Percentiles rank a stretch among this genome's conserved stretches.
These are phyloP conservation scores for Tachysurus vachellii DNA, from an alignment of 2,113 vertebrate species.

Conservation along the genomic window DNA sequence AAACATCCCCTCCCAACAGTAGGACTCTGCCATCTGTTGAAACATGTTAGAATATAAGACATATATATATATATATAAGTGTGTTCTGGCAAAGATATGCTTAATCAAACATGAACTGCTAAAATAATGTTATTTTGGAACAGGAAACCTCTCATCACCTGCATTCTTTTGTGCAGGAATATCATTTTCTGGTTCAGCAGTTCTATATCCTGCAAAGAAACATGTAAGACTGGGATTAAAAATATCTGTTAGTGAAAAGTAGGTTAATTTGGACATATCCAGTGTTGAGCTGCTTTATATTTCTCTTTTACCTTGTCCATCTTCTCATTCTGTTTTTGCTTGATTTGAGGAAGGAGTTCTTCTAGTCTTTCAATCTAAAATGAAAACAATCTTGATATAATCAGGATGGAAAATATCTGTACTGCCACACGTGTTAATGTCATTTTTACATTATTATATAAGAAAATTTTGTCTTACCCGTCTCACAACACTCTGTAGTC, in stretches of 20 bases:
- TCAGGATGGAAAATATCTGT: not conserved
- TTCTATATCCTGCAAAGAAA: constrained; percentile 68
- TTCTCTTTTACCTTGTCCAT: constrained; percentile 64
- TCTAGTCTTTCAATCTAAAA: constrained; percentile 75
- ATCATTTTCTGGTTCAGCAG: constrained; percentile 71
- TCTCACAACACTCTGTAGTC: constrained; percentile 65
- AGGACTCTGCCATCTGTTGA: constrained; percentile 69
- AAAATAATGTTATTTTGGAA: not conserved
- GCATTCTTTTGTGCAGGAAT: constrained; percentile 74
- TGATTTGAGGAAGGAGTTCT: constrained; percentile 71
- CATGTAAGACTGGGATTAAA: not conserved
- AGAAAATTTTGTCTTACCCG: constrained; percentile 59
- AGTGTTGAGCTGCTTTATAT: not conserved
- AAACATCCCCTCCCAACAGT: constrained; percentile 69
- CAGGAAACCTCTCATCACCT: constrained; percentile 57
- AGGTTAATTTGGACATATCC: not conserved
- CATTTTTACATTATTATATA: not conserved
- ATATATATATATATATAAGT: not conserved
- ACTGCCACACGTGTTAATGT: not conserved
- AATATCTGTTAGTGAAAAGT: not conserved
- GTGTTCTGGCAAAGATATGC: not conserved
- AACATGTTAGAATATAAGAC: not conserved
- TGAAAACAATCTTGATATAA: not conserved
- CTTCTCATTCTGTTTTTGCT: constrained; percentile 67
- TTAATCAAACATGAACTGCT: not conserved